Base-by-base conservation (phyloP, 2,797 vertebrate genomes). In the Sarcophilus harrisii region DNA sequence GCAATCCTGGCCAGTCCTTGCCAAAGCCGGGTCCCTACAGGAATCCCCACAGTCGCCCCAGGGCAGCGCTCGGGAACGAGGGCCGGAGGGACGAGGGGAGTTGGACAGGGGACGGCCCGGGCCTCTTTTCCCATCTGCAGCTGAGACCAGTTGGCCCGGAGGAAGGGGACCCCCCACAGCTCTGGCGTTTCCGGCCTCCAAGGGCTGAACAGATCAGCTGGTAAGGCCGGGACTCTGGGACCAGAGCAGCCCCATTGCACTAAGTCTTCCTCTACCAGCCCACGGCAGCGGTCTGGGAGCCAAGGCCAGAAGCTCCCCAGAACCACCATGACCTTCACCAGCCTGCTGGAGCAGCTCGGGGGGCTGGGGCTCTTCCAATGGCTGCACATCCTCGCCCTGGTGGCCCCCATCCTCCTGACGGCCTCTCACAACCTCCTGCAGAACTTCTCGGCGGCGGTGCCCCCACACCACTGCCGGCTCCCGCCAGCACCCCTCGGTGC, bases 321-420 rank as follows among this genome's bases (percentile, higher is more conserved):
- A 11, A 28, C 3, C 73, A 95, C 93, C 24, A 99, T 99, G 99
- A 98, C 97, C 0, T 99, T 99, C 38, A 98, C 98, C 0, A 99
- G 99, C 57, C 96, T 99, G 28, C 95, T 99, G 1, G 99, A 99
- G 95, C 97, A 97, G 97, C 99, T 99, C 49, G 99, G 99, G 30
- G 97, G 98, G 96, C 98, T 97, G 2, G 99, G 99, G 4, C 99
- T 98, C 90, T 99, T 99, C 97, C 99, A 99, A 98, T 5, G 99
- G 54, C 0, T 99, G 11, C 99, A 99, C 5, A 97, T 99, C 12
- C 97, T 96, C 12, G 97, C 99, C 27, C 97, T 99, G 62, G 95
- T 96, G 14, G 66, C 30, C 58, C 97, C 97, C 0, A 13, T 97
- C 4, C 45, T 98, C 0, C 90, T 98, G 92, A 91, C 96, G 0